Evolutionary conservation across 1,140 invertebrate genomes (phyloP), one percentile per base, ranked within the genome.

Genomic region (Apocrypta bakeri): DNA sequence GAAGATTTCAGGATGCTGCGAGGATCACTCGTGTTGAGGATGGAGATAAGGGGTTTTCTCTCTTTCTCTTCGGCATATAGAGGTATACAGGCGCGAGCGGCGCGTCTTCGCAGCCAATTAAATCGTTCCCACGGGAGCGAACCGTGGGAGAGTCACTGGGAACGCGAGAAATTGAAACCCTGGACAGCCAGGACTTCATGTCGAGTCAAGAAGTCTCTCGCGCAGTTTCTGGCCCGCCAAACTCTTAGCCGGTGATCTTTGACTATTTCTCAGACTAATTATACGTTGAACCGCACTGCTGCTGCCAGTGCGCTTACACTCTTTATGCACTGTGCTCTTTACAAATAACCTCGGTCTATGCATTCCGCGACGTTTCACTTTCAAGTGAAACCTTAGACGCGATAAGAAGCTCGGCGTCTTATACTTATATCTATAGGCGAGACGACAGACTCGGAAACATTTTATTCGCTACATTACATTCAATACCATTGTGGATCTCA

Each of bases 141-240:
- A 89, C 87, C 88, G 89, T 90, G 89, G 88, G 89, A 90, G 87
- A 87, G 83, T 88, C 86, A 86, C 83, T 79, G 83, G 83, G 84
- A 88, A 88, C 84, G 86, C 86, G 85, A 88, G 86, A 88, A 89
- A 76, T 81, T 69, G 83, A 86, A 85, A 79, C 84, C 76, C 80
- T 40, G 79, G 79, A 63, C 29, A 77, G 72, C 72, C 87, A 87
- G 88, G 88, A 76, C 83, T 37, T 33, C 84, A 89, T 89, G 82
- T 64, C 63, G 31, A 24, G 8, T 75, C 25, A 89, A 81, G 63
- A 89, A 88, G 87, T 88, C 68, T 73, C 27, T 56, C 21, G 17
- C 74, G 56, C 42, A 1, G 17, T 6, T 56, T 21, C 48, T 56
- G 17, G 17, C 3, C 48, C 27, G 69, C 17, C 71, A 31, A 64